Evolutionary conservation across 2,888 invertebrate genomes (phyloP).

Genomic region (Erannis defoliaria): DNA sequence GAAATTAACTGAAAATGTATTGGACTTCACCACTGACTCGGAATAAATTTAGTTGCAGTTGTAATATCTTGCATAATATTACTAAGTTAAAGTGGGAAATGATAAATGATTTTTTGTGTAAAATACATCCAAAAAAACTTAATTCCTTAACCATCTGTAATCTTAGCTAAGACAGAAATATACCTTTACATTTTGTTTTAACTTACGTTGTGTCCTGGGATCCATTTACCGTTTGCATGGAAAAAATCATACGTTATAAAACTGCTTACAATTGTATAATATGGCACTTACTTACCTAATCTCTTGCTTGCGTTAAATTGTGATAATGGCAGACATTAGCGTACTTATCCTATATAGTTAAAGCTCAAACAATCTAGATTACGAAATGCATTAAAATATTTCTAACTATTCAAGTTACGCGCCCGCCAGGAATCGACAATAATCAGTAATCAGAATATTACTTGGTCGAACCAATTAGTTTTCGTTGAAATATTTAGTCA

Average conservation of each 20-base stretch:
- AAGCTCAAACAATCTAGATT: conserved; percentile 25
- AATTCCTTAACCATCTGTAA: too few relatives aligned
- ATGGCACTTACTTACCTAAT: neutral
- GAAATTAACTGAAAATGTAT: conserved; percentile 60
- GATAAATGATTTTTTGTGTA: too few relatives aligned
- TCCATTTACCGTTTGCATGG: conserved; percentile 37
- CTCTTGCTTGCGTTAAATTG: neutral
- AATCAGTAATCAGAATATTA: conserved; percentile 45
- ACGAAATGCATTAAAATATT: conserved; percentile 22
- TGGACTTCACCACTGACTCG: conserved; percentile 1
- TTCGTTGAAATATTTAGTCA: conserved; percentile 43
- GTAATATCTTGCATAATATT: conserved; percentile 4
- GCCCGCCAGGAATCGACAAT: conserved; percentile 28
- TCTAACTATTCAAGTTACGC: conserved; percentile 18
- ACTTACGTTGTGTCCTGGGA: conserved; percentile 27
- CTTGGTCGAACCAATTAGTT: conserved; percentile 43
- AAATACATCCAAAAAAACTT: too few relatives aligned
- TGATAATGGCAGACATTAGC: neutral
- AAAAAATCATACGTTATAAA: conserved; percentile 15
- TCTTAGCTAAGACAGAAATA: neutral
- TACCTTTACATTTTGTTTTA: neutral
- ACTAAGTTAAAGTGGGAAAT: neutral
- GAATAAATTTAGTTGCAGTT: neutral
- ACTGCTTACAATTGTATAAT: neutral
- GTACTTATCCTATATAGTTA: conserved; percentile 6